These are phyloP conservation scores for Chlorodrepanis virens DNA, from an alignment of 2,113 vertebrate species.

Conservation along the genomic window DNA sequence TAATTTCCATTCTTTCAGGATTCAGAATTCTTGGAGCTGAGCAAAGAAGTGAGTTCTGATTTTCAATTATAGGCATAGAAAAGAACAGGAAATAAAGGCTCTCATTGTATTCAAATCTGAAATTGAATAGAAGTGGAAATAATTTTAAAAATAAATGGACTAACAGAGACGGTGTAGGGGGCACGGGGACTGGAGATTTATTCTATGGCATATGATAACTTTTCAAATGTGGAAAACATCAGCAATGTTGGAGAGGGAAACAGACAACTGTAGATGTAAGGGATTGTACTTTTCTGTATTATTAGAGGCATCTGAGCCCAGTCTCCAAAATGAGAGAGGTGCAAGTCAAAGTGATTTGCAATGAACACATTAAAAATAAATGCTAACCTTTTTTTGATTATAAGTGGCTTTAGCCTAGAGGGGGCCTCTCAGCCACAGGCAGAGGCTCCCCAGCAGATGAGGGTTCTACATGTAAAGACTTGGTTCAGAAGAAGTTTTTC, in stretches of 20 bases:
- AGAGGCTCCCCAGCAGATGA: background rate
- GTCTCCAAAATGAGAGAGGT: background rate
- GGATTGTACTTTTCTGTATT: background rate
- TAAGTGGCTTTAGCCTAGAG: background rate
- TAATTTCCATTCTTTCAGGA: background rate
- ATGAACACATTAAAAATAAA: background rate
- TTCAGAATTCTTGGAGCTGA: background rate
- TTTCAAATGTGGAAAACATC: background rate
- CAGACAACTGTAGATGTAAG: background rate
- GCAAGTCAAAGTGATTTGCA: background rate
- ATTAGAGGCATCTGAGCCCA: background rate
- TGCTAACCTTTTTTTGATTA: background rate
- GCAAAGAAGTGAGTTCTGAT: background rate
- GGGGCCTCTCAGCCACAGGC: background rate
- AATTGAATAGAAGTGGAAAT: background rate
- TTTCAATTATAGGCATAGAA: background rate
- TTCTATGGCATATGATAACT: background rate
- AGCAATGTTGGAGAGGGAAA: background rate
- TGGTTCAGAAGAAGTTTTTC: background rate
- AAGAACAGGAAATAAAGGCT: background rate
- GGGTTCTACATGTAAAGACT: background rate
- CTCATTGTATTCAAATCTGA: background rate
- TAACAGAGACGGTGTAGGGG: background rate
- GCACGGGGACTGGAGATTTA: background rate
- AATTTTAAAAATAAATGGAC: background rate